Evolutionary conservation across 2,888 invertebrate genomes (phyloP).

Genomic region (Caenorhabditis doughertyi): DNA sequence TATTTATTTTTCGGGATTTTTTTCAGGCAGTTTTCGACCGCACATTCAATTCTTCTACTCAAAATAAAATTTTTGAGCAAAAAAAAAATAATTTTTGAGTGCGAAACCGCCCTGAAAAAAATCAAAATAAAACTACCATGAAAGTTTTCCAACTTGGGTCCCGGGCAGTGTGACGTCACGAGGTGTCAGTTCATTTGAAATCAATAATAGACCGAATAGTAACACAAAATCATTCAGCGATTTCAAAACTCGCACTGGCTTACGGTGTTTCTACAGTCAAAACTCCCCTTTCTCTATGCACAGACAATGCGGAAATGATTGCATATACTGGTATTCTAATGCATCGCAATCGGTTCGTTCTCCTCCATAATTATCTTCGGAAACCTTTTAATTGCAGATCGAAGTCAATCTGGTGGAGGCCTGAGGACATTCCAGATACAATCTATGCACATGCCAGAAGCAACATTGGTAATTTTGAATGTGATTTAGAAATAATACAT

Average conservation of each 20-base stretch:
- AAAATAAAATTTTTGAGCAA: too few species aligned
- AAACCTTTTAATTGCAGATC: constrained; percentile 30
- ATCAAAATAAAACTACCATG: too few species aligned
- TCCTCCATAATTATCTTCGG: constrained; percentile 48
- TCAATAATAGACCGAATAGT: too few species aligned
- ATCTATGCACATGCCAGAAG: constrained; percentile 72
- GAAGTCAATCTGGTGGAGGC: constrained; percentile 30
- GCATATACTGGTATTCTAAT: constrained; percentile 87
- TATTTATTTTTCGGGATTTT: too few species aligned
- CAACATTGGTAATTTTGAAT: constrained; percentile 64
- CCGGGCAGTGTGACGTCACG: too few species aligned
- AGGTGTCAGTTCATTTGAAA: too few species aligned
- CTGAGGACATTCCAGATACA: constrained; percentile 65
- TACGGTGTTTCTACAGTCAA: constrained; percentile 58
- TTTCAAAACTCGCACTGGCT: constrained; percentile 66
- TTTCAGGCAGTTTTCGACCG: too few species aligned
- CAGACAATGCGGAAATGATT: constrained; percentile 99
- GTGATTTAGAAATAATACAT: background rate
- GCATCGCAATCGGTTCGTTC: constrained; percentile 62
- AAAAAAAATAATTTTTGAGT: too few species aligned
- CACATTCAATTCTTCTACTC: too few species aligned
- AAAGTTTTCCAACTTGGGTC: too few species aligned
- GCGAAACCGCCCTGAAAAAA: too few species aligned
- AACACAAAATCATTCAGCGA: too few species aligned
- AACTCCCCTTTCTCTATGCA: constrained; percentile 89